Conservation (phyloP, 2,888 invertebrate species). For the Tiliacea citrago region DNA sequence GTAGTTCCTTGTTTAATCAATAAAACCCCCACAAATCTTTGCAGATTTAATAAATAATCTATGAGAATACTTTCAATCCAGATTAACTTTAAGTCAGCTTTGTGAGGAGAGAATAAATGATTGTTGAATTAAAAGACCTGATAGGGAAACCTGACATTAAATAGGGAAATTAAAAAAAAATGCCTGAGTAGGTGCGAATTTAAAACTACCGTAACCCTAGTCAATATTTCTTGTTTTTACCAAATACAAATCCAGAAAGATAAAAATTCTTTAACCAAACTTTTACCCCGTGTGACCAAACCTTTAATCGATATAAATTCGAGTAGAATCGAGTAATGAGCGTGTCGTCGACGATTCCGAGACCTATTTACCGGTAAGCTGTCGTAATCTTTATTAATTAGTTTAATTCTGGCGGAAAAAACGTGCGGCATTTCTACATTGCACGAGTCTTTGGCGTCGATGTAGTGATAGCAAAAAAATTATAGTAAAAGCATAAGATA, state of each 20-base stretch:
- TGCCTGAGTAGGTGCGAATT: background rate
- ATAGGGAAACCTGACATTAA: no score
- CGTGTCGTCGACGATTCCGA: slow-evolving; percentile 71
- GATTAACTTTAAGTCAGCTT: no score
- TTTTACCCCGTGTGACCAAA: background rate
- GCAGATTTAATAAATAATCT: background rate
- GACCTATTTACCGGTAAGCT: slow-evolving; percentile 71
- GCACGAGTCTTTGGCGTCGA: slow-evolving; percentile 53
- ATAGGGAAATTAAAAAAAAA: background rate
- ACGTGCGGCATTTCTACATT: slow-evolving; percentile 70
- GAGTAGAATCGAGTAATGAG: slow-evolving; percentile 67
- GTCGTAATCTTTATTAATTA: slow-evolving; percentile 83
- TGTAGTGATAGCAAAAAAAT: slow-evolving; percentile 61
- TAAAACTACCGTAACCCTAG: no score
- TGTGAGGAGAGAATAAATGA: no score
- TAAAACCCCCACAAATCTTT: background rate
- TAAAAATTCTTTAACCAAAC: background rate
- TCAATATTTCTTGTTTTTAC: background rate
- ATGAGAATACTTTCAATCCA: background rate
- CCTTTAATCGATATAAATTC: slow-evolving; percentile 54
- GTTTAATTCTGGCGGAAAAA: slow-evolving; percentile 76
- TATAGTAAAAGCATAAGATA: no score
- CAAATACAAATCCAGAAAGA: background rate
- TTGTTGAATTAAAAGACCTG: no score
- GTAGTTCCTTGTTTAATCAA: background rate